Evolutionary conservation across 2,113 vertebrate species (phyloP).

Genomic region (Anguilla japonica): DNA sequence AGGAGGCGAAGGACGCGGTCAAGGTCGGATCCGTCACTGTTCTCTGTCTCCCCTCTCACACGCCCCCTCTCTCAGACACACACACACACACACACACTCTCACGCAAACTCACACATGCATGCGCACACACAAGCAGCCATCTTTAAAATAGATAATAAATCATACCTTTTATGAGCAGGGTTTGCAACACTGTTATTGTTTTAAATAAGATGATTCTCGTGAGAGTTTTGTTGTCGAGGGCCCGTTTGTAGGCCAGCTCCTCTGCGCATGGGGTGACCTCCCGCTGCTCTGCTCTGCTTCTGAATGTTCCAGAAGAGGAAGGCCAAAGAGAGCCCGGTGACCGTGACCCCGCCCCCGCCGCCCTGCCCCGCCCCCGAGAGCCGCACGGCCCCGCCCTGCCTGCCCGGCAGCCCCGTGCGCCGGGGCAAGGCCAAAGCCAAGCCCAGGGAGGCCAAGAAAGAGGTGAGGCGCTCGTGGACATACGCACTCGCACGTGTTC

Average conservation of each 20-base stretch:
- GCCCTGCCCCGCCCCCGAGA: slow-evolving; percentile 72
- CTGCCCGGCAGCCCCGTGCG: slow-evolving; percentile 70
- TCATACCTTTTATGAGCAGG: too few species aligned
- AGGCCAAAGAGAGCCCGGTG: slow-evolving; percentile 76
- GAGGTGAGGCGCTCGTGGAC: slow-evolving; percentile 62
- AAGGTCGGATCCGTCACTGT: slow-evolving; percentile 60
- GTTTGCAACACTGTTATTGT: too few species aligned
- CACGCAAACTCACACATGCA: too few species aligned
- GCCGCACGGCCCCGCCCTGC: slow-evolving; percentile 56
- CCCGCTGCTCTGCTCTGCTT: slow-evolving; percentile 9
- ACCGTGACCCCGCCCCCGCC: slow-evolving; percentile 70
- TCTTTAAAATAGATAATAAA: too few species aligned
- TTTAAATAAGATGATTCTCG: neutral
- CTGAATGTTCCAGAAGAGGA: slow-evolving; percentile 81
- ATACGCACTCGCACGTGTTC: too few species aligned
- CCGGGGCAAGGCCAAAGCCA: slow-evolving; percentile 81
- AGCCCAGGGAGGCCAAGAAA: slow-evolving; percentile 82
- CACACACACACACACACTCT: too few species aligned
- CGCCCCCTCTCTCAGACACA: too few species aligned
- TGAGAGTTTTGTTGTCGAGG: neutral
- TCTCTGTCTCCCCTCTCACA: too few species aligned
- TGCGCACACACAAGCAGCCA: too few species aligned
- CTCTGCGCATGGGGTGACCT: neutral
- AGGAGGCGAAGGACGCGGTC: slow-evolving; percentile 69
- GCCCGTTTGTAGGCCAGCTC: too few species aligned